Base-by-base conservation (phyloP, 2,113 vertebrate genomes). In the Equus quagga region DNA sequence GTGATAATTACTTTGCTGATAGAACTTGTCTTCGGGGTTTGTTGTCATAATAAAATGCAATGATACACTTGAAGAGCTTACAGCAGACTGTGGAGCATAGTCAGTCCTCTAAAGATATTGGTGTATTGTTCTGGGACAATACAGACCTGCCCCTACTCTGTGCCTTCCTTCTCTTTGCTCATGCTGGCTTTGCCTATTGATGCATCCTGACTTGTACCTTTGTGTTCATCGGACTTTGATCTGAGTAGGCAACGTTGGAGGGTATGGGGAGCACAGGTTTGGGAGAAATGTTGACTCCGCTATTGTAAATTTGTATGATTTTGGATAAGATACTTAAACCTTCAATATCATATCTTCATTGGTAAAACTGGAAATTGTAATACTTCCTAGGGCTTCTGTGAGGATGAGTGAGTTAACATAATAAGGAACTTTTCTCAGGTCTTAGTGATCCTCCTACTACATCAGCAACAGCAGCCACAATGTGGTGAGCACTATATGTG, bases 101-200 rank as follows among this genome's bases (percentile, higher is more conserved):
- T 65, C 33, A 44, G 21, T 31, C 19, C 4, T 75, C 49, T 62
- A 3, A 49, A 73, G 24, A 14, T 62, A 13, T 5, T 28, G 11
- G 5, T 41, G 51, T 51, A 14, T 67, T 44, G 2, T 79, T 88
- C 24, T 49, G 7, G 4, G 14, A n/a, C 56, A 76, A 9, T 8
- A 62, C 8, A 31, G 12, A 26, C 24, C 13, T 85, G 5, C 26
- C 5, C 8, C 56, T 67, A 82, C 21, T 12, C 18, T 67, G n/a
- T 21, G 31, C 3, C 54, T 93, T 33, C 8, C 41, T 69, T 80
- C 49, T n/a, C 8, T 80, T 72, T 88, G 26, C 24, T 80, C 72
- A 51, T 0, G 6, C 31, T 31, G 28, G 0, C 24, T 65, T 7
- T 58, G 82, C 58, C 9, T 13, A 4, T 24, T 41, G 18, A 26